phyloP scores from a whole-genome alignment of 2,797 vertebrate genomes.

The Paratrypauchen microcephalus region DNA sequence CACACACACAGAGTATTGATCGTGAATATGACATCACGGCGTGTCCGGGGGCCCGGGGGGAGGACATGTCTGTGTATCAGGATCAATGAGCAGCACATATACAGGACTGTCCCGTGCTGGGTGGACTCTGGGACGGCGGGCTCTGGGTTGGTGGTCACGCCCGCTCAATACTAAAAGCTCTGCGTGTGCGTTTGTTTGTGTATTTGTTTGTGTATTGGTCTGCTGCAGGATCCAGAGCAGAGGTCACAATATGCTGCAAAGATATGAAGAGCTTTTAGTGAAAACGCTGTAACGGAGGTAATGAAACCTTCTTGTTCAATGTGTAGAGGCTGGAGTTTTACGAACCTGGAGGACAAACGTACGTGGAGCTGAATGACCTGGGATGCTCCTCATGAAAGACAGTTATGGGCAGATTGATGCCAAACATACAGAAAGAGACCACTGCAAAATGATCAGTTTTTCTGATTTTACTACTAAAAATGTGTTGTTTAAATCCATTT shows the following conservation, averaged over 20 bases:
- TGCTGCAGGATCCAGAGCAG: slow-evolving; percentile 36
- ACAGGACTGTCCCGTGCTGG: slow-evolving; percentile 33
- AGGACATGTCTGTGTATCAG: slow-evolving; percentile 42
- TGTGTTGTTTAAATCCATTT: no score
- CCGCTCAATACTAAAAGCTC: slow-evolving; percentile 45
- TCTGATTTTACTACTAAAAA: no score
- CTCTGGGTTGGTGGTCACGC: slow-evolving; percentile 47
- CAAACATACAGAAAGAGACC: no score
- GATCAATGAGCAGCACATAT: slow-evolving; percentile 49
- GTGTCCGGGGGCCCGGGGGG: slow-evolving; percentile 43
- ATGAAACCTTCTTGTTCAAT: slow-evolving; percentile 2
- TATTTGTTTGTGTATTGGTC: background rate
- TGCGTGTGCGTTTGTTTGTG: slow-evolving; percentile 43
- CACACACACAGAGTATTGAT: slow-evolving; percentile 47
- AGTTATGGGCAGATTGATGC: no score
- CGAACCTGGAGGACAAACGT: no score
- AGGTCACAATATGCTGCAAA: slow-evolving; percentile 40
- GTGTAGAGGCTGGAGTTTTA: background rate
- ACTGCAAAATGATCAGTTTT: no score
- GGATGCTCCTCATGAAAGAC: no score
- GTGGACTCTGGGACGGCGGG: slow-evolving; percentile 24
- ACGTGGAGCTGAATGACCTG: no score
- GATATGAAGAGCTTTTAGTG: slow-evolving; percentile 3
- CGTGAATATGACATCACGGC: slow-evolving; percentile 57
- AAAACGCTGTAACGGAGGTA: slow-evolving; percentile 14